phyloP scores from a whole-genome alignment of 2,113 vertebrate genomes.

The Phrynocephalus versicolor region DNA sequence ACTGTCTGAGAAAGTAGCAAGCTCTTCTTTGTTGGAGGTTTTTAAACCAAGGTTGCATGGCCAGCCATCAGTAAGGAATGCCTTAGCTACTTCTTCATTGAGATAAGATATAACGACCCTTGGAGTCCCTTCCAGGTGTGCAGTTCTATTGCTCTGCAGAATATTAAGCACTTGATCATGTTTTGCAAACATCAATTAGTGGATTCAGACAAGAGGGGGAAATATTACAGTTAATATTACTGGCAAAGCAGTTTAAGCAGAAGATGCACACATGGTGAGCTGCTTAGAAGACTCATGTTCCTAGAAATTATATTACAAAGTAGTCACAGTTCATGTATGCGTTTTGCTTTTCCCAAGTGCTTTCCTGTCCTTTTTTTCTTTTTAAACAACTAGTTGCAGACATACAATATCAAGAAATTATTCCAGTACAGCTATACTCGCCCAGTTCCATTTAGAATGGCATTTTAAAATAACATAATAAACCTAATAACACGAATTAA shows the following conservation, averaged over 20 bases:
- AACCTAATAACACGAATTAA: not conserved
- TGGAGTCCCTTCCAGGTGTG: not conserved
- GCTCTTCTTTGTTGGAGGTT: too few species aligned
- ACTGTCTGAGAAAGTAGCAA: too few species aligned
- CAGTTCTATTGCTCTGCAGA: not conserved
- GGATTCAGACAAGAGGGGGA: not conserved
- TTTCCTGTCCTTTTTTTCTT: not conserved
- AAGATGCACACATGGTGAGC: not conserved
- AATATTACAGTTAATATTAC: not conserved
- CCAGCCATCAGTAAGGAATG: too few species aligned
- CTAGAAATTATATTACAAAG: not conserved
- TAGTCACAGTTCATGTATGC: not conserved
- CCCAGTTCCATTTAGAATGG: not conserved
- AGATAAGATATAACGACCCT: too few species aligned
- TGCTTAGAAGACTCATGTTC: not conserved
- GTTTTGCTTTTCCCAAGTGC: not conserved
- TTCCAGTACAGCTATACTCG: not conserved
- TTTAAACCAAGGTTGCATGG: too few species aligned
- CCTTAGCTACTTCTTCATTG: too few species aligned
- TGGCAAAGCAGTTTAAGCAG: not conserved
- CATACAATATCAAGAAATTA: not conserved
- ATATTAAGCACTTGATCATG: not conserved
- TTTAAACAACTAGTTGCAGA: not conserved
- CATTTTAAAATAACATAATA: not conserved
- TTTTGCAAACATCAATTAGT: not conserved